A percentile compares a stretch with the other conserved stretches of the same genome.
Conservation (phyloP, 2,888 invertebrate genomes). For the Nymphalis urticae region DNA sequence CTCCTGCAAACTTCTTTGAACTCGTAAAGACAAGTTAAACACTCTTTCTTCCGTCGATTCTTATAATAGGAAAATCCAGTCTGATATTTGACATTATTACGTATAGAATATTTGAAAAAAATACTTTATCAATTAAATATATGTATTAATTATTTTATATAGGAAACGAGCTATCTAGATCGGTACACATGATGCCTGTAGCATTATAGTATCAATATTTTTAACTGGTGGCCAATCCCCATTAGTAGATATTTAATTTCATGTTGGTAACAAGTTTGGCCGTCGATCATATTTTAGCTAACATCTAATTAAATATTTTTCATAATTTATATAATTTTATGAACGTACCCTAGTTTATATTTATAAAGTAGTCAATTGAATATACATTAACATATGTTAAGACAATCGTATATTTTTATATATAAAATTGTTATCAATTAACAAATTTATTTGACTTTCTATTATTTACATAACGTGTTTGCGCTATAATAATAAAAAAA, state of each 20-base stretch:
- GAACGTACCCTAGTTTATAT: not conserved
- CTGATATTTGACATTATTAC: not conserved
- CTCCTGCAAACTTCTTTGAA: constrained; percentile 39
- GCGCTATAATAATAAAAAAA: not conserved
- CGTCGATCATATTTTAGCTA: not conserved
- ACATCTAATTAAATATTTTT: not conserved
- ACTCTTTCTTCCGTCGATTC: constrained; percentile 55
- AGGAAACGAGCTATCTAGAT: too few species aligned
- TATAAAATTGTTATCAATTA: not conserved
- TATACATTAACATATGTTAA: not conserved
- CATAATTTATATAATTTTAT: not conserved
- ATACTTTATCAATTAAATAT: not conserved
- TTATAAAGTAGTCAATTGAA: not conserved
- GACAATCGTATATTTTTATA: not conserved
- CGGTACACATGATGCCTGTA: too few species aligned
- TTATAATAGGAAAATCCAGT: not conserved
- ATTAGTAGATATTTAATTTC: constrained; percentile 9
- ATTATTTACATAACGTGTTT: not conserved
- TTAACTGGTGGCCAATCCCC: not conserved
- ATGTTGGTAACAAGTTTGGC: not conserved
- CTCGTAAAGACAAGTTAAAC: constrained; percentile 34
- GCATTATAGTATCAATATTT: not conserved
- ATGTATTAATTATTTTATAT: too few species aligned
- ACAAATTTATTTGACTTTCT: not conserved
- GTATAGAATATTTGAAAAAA: not conserved